phyloP scores from a whole-genome alignment of 2,113 vertebrate genomes.

The Oreocharis arfaki region DNA sequence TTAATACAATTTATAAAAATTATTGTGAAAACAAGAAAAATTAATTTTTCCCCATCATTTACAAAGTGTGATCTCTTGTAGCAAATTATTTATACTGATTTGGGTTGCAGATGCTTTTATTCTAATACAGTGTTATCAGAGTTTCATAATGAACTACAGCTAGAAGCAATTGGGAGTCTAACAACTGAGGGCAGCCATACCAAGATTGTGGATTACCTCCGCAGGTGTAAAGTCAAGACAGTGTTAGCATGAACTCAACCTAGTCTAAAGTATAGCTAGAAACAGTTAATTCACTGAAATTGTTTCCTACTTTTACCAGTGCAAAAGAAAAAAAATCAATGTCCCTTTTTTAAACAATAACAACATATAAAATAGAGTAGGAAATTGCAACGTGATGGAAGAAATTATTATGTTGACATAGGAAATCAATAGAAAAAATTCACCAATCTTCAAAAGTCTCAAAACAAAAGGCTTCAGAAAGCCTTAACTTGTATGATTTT shows the following conservation, averaged over 20 bases:
- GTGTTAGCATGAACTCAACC: background rate
- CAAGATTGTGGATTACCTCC: background rate
- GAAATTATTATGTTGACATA: background rate
- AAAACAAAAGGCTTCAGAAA: background rate
- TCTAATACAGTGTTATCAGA: background rate
- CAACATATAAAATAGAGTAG: background rate
- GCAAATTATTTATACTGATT: background rate
- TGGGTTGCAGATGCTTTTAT: background rate
- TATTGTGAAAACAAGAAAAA: background rate
- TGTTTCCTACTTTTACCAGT: background rate
- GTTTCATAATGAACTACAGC: background rate
- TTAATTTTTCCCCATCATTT: background rate
- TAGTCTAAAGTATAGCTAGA: background rate
- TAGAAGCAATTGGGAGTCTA: background rate
- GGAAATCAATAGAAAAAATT: background rate
- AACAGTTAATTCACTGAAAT: background rate
- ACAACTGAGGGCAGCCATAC: background rate
- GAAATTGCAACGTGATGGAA: background rate
- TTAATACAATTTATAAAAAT: background rate
- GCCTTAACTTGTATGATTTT: background rate
- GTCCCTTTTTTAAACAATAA: background rate
- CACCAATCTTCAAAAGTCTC: background rate
- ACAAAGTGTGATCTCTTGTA: background rate
- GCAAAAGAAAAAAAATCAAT: background rate
- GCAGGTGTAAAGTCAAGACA: background rate